Evolutionary conservation across 2,113 vertebrate species (phyloP), one percentile per base, ranked within the genome.

Genomic region (Alethe castanea): DNA sequence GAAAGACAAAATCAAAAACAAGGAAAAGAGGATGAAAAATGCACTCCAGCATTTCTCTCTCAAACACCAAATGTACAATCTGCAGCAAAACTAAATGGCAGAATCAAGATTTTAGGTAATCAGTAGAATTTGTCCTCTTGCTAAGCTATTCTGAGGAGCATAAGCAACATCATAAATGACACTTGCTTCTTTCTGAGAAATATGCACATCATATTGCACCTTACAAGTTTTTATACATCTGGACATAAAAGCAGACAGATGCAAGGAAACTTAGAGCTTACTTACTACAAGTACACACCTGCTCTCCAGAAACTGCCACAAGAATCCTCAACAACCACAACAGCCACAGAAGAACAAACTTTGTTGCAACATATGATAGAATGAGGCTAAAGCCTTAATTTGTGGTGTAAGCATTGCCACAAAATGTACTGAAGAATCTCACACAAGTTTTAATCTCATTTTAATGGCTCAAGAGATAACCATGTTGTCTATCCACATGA

Each of bases 51-150:
- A 47, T 91, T 94, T 89, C 62, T 89, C n/a, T 84, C 86, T 94
- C 65, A 80, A 70, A 91, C 71, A 67, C 79, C 57, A 83, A 92
- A 86, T 64, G 38, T 70, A 77, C 69, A 86, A 64, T 79, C 73
- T 94, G 90, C 90, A 93, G 83, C 48, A 79, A 83, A 94, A 73
- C 67, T 81, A 83, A 91, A 78, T 19, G 31, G 60, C 52, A 92
- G 70, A 89, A 50, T 70, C 82, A 77, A 77, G 67, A 66, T 25
- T 90, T 45, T 53, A 92, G 70, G 50, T 53, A 76, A 92, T 72
- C 1, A 33, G 74, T 19, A 71, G 60, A 65, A 83, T 90, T 56
- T 84, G 26, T 93, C 67, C 86, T 76, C 73, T 42, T 60, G 66
- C 67, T 70, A 38, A 86, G 25, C 72, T 94, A 89, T 56, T 95